Evolutionary conservation across 2,113 vertebrate species (phyloP), one percentile per base, ranked within the genome.

Genomic region (Bothrops jararaca): DNA sequence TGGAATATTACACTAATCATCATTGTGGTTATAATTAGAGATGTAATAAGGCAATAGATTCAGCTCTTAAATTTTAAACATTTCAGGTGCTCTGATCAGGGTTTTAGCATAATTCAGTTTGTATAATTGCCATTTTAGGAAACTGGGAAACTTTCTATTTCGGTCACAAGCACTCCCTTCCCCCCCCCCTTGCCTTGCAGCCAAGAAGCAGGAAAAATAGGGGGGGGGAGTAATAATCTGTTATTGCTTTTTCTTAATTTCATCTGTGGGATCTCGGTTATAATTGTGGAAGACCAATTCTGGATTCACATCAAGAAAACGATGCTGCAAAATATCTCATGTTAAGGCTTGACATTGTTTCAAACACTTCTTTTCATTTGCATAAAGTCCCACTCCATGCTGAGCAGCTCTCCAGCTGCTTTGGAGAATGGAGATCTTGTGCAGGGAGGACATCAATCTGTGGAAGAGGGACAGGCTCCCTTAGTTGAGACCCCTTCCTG

Each of bases 351-450:
- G 12, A 39, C 15, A 4, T 26, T 23, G 4, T 94, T 74, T 64
- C 92, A 86, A 93, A 64, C 86, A 29, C 89, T 10, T 60, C n/a
- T 95, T 92, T 94, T 95, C 91, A 39, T 90, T 94, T 91, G 86
- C 52, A 57, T 80, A 86, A 64, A 42, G 95, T 95, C 92, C 18
- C n/a, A n/a, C n/a, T n/a, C n/a, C n/a, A n/a, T n/a, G n/a, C n/a
- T n/a, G n/a, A n/a, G n/a, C n/a, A n/a, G n/a, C n/a, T n/a, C n/a
- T n/a, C n/a, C n/a, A n/a, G n/a, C n/a, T n/a, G n/a, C n/a, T n/a
- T n/a, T n/a, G n/a, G n/a, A n/a, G n/a, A n/a, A n/a, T n/a, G n/a
- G n/a, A n/a, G n/a, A n/a, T n/a, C n/a, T n/a, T n/a, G n/a, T n/a
- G n/a, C n/a, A n/a, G n/a, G n/a, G n/a, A n/a, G n/a, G n/a, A n/a